phyloP scores from a whole-genome alignment of 2,888 invertebrate genomes.

The Eupsilia transversa region DNA sequence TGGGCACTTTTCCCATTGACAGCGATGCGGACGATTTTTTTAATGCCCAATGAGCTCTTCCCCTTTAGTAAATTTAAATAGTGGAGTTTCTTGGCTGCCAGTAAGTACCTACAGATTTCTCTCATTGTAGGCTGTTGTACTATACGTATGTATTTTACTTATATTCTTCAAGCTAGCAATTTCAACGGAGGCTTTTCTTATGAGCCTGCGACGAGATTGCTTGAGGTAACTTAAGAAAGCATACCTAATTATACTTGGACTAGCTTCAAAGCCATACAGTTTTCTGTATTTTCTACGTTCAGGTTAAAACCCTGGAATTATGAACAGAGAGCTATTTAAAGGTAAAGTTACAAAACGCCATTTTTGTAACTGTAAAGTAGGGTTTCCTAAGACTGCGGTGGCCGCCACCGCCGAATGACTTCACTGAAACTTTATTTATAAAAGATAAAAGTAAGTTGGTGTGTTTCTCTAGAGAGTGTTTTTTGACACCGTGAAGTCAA shows the following conservation, averaged over 20 bases:
- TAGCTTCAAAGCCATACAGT: not conserved
- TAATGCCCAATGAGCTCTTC: too few species aligned
- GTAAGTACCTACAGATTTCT: too few species aligned
- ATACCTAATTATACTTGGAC: not conserved
- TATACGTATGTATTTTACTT: not conserved
- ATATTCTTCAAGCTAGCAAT: constrained; percentile 8
- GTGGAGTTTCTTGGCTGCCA: not conserved
- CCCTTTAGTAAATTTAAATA: too few species aligned
- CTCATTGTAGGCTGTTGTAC: not conserved
- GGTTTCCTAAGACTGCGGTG: not conserved
- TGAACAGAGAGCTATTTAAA: not conserved
- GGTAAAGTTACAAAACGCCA: not conserved
- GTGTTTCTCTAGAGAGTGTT: not conserved
- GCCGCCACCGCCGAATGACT: not conserved
- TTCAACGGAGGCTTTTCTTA: not conserved
- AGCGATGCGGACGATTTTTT: too few species aligned
- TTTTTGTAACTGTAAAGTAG: not conserved
- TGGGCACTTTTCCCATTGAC: too few species aligned
- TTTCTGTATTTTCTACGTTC: not conserved
- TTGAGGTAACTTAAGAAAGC: constrained; percentile 6
- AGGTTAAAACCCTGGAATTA: not conserved
- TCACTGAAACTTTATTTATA: not conserved
- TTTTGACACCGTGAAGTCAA: not conserved
- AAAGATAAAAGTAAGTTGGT: not conserved
- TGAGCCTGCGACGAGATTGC: constrained; percentile 12